phyloP scores from a whole-genome alignment of 64 coral and sea anemone genomes.

The Platygyra sinensis region DNA sequence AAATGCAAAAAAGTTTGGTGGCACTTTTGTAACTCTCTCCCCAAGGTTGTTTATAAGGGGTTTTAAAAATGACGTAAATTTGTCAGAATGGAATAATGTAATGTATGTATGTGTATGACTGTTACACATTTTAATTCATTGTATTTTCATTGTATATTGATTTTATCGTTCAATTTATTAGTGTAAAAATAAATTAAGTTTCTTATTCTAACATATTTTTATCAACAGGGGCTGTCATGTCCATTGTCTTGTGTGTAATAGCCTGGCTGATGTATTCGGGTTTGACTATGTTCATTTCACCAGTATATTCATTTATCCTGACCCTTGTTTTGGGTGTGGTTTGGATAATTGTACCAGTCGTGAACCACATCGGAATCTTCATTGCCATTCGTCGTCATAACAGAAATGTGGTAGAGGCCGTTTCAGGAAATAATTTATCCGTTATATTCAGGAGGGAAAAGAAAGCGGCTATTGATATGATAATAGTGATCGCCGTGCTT shows the following conservation, averaged over 20 bases:
- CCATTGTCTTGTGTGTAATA: background rate
- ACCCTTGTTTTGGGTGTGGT: background rate
- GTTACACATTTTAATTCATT: no score
- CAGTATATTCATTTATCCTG: background rate
- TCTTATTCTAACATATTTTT: background rate
- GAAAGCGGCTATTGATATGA: slow-evolving; percentile 7
- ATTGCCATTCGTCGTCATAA: slow-evolving; percentile 4
- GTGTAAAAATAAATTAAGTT: background rate
- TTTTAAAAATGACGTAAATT: no score
- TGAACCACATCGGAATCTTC: background rate
- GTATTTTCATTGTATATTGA: background rate
- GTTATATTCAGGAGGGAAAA: background rate
- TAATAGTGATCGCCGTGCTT: background rate
- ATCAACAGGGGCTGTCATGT: background rate
- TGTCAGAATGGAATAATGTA: no score
- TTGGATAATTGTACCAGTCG: background rate
- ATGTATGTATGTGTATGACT: no score
- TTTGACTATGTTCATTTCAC: background rate
- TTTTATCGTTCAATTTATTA: background rate
- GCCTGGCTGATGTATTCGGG: background rate
- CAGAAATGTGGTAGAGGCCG: background rate
- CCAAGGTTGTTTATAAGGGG: no score
- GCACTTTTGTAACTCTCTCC: no score
- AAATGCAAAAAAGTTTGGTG: no score
- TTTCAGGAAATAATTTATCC: background rate